Percentiles rank a stretch among this genome's conserved stretches.
phyloP scores from a whole-genome alignment of 2,888 invertebrate genomes.

The Luperina nickerlii region DNA sequence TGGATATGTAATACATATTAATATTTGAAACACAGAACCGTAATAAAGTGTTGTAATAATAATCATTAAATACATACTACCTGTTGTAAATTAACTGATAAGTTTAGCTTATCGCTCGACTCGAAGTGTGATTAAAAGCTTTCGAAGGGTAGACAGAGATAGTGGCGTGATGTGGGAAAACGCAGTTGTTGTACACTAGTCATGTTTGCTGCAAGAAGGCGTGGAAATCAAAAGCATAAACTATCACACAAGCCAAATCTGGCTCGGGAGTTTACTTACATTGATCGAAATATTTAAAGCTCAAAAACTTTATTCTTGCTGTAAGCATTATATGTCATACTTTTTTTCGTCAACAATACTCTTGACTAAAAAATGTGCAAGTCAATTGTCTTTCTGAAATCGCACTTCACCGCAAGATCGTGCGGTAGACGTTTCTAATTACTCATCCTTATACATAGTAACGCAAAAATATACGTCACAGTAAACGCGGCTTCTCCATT shows the following conservation, averaged over 20 bases:
- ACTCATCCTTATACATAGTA: conserved; percentile 53
- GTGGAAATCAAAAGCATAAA: conserved; percentile 1
- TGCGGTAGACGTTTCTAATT: conserved; percentile 39
- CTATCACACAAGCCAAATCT: neutral
- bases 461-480: conserved; percentile 50
- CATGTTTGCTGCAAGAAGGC: conserved; percentile 18
- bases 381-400: conserved; percentile 30
- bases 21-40: conserved; percentile 37
- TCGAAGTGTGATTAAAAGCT: conserved; percentile 69
- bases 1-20: conserved; percentile 14
- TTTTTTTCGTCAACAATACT: neutral
- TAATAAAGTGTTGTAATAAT: conserved; percentile 61
- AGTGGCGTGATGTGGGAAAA: conserved; percentile 63
- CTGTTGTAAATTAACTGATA: conserved; percentile 70
- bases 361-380: neutral
- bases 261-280: neutral
- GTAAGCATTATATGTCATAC: neutral
- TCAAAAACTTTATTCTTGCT: neutral
- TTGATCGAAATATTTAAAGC: neutral
- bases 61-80: conserved; percentile 56
- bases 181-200: conserved; percentile 57
- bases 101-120: conserved; percentile 64
- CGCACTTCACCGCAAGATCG: conserved; percentile 5
- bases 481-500: conserved; percentile 58
- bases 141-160: conserved; percentile 59